Base-by-base conservation (phyloP, 2,113 vertebrate genomes). In the Seriola quinqueradiata region DNA sequence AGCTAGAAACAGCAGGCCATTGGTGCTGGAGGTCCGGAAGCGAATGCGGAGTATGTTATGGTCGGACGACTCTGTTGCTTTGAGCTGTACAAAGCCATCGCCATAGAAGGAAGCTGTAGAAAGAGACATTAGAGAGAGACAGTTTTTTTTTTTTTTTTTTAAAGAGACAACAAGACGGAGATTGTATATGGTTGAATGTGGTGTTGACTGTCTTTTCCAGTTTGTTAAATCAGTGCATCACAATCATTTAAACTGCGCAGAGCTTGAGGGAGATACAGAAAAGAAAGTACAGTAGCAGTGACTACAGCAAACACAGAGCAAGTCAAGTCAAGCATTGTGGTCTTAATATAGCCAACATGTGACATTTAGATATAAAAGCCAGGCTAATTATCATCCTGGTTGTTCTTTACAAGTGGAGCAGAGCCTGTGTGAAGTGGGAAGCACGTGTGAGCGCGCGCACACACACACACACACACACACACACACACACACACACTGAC, bases 1-100 rank as follows among this genome's bases (percentile, higher is more conserved):
- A 60, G 96, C 96, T 65, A 98, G 96, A 93, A 98, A 96, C 77
- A 99, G 95, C 75, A 99, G 91, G 78, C 97, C 97, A 23, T 92
- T 86, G 32, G 94, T 88, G 87, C 95, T 96, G 80, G 95, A 97
- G 67, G 97, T 97, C 87, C 93, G 95, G 94, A 99, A 98, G 71
- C 89, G 93, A 82, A 97, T 28, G 54, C 93, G 93, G 68, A 99
- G 93, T 4, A 84, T 90, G 68, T 96, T 95, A 85, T 90, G 94
- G 79, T 89, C 86, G 32, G 92, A 96, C 50, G 90, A 83, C 84
- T 97, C 96, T 40, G 77, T 55, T 75, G 92, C 85, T 61, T 94
- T 97, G 84, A 98, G 87, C 71, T 95, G 95, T 70, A 97, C 95
- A 77, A 96, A 98, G 81, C 93, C 87, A 28, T 93, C 93, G 4